Conservation (phyloP, 2,888 invertebrate species). For the Carterocephalus palaemon region DNA sequence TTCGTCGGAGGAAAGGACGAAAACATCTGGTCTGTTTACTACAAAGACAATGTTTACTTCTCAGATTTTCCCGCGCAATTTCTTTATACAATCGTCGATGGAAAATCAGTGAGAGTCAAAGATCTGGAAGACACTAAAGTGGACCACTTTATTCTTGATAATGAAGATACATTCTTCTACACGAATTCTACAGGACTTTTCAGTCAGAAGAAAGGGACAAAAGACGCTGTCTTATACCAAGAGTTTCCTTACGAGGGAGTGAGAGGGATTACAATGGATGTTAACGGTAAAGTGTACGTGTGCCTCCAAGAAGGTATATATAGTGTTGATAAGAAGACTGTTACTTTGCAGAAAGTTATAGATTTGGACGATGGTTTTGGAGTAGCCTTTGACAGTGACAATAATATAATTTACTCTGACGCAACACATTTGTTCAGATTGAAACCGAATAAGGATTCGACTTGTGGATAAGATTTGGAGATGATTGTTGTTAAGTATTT, state of each 20-base stretch:
- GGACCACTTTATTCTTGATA: constrained; percentile 55
- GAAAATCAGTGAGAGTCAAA: constrained; percentile 41
- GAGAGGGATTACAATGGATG: constrained; percentile 51
- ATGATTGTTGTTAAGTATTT: too few species aligned
- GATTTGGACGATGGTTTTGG: constrained; percentile 55
- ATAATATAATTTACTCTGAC: constrained; percentile 59
- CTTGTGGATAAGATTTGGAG: constrained; percentile 26
- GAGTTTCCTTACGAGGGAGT: constrained; percentile 34
- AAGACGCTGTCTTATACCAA: constrained; percentile 43
- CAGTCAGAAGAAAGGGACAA: constrained; percentile 50
- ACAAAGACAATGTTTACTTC: constrained; percentile 53
- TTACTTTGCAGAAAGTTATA: constrained; percentile 41
- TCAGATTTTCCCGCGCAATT: constrained; percentile 55
- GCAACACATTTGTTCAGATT: constrained; percentile 39
- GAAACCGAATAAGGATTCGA: constrained; percentile 31
- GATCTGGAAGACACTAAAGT: constrained; percentile 64
- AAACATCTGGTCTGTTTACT: constrained; percentile 58
- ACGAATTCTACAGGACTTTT: constrained; percentile 57
- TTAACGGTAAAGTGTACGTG: constrained; percentile 46
- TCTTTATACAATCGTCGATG: constrained; percentile 46
- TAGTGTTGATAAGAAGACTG: constrained; percentile 39
- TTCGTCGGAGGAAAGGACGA: constrained; percentile 41
- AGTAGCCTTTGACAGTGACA: constrained; percentile 56
- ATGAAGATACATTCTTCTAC: constrained; percentile 49
- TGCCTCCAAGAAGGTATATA: constrained; percentile 55